These are phyloP conservation scores for Tryphoninae sp. DNA, from an alignment of 2,888 invertebrate species.

Conservation along the genomic window DNA sequence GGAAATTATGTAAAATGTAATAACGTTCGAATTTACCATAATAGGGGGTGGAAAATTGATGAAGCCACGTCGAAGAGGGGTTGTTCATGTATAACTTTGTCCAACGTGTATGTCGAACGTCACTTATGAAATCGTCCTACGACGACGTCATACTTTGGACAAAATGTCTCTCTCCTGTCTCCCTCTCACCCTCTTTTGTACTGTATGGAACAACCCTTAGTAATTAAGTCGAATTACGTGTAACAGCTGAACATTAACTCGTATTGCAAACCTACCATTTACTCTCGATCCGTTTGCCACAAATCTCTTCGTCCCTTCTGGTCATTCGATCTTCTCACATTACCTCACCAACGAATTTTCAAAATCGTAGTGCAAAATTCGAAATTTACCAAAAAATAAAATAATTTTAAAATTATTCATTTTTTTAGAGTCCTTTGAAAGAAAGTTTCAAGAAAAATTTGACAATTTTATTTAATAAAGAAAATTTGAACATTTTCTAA, in stretches of 20 bases:
- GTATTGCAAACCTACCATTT: slow-evolving; percentile 80
- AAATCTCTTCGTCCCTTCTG: slow-evolving; percentile 70
- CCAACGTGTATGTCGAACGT: slow-evolving; percentile 38
- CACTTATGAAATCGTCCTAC: slow-evolving; percentile 47
- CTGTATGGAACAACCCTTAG: slow-evolving; percentile 67
- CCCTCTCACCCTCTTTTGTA: slow-evolving; percentile 68
- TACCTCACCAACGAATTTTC: slow-evolving; percentile 55
- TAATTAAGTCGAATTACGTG: slow-evolving; percentile 80
- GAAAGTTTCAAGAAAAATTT: background rate
- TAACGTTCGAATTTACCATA: slow-evolving; percentile 52
- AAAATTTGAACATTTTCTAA: background rate
- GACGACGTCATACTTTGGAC: slow-evolving; percentile 43
- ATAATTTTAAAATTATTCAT: background rate
- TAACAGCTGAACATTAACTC: slow-evolving; percentile 81
- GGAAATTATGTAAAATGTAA: slow-evolving; percentile 37
- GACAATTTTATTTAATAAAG: background rate
- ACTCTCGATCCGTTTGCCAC: slow-evolving; percentile 78
- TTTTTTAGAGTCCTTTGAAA: background rate
- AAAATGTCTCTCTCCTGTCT: slow-evolving; percentile 72
- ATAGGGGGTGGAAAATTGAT: slow-evolving; percentile 47
- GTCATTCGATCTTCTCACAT: slow-evolving; percentile 71
- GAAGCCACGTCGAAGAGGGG: slow-evolving; percentile 30
- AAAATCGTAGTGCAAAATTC: slow-evolving; percentile 1
- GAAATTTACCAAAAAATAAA: background rate
- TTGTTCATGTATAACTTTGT: background rate